Base-by-base conservation (phyloP, 2,113 vertebrate genomes). In the Austrofundulus limnaeus region DNA sequence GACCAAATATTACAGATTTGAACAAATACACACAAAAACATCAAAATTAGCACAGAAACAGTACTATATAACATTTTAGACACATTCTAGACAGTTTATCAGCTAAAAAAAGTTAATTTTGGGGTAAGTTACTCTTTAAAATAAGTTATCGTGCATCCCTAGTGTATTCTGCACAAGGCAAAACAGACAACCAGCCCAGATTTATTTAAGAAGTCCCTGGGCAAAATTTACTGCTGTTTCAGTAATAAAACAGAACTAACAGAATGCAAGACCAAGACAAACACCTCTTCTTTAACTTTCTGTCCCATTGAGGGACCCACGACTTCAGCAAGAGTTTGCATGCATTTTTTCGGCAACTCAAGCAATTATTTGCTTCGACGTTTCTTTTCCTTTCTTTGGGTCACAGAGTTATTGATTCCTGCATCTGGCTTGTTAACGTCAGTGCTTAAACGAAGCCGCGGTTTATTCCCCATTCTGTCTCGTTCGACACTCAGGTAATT, bases 391-490 rank as follows among this genome's bases (percentile, higher is more conserved):
- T 78, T 70, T 56, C 49, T 65, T 72, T 70, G 63, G 57, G 78
- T 77, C 67, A 31, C 74, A 81, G 81, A 90, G 79, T 87, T 88
- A 86, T 66, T 81, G 81, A 84, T 90, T 91, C 90, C 90, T 88
- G 84, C 57, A 72, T 70, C 52, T 31, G 38, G 45, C 70, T 63
- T 14, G 37, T 50, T 80, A 69, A 51, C 57, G 31, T 23, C 5
- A 43, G 58, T 14, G 34, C 68, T 51, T 59, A 52, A 81, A 87
- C 39, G 62, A 70, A 78, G 52, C 72, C 24, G 49, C 39, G 48
- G 79, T 85, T 45, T 73, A 75, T 86, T 76, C 68, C 54, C 39
- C 50, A 55, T 70, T 72, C 25, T n/a, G 43, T 64, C 81, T 79
- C 34, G 38, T 50, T 73, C n/a, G 57, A 62, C 57, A 78, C 80